A percentile compares a stretch with the other conserved stretches of the same genome.
Conservation (phyloP, 2,113 vertebrate genomes). For the Nannobrachium achirus region DNA sequence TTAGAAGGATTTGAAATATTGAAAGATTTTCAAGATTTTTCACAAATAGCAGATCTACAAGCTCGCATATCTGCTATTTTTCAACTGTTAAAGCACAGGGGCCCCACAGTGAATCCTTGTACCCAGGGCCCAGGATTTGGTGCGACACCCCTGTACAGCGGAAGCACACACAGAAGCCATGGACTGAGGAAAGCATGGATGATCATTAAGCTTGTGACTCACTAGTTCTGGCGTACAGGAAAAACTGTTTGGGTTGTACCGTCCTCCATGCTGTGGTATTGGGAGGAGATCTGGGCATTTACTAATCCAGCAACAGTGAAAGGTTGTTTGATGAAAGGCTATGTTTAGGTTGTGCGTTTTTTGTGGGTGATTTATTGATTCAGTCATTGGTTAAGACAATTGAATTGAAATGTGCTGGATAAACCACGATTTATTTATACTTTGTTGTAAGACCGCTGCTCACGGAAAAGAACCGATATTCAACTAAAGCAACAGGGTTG, state of each 20-base stretch:
- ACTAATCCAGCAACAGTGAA: slow-evolving; percentile 39
- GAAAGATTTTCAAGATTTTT: too few species aligned
- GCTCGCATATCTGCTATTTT: too few species aligned
- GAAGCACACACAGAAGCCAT: slow-evolving; percentile 7
- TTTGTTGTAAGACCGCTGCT: too few species aligned
- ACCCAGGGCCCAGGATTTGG: too few species aligned
- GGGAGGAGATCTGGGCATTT: slow-evolving; percentile 54
- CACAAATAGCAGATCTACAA: too few species aligned
- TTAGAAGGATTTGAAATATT: too few species aligned
- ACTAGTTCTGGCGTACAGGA: slow-evolving; percentile 38
- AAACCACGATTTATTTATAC: slow-evolving; percentile 22
- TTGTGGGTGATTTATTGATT: slow-evolving; percentile 33
- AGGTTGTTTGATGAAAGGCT: slow-evolving; percentile 27
- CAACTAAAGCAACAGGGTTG: too few species aligned
- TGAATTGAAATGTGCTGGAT: slow-evolving; percentile 38
- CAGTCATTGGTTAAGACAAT: slow-evolving; percentile 15
- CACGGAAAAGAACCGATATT: too few species aligned
- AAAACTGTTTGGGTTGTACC: slow-evolving; percentile 33
- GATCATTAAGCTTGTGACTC: slow-evolving; percentile 44
- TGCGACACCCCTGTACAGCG: neutral
- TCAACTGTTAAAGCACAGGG: too few species aligned
- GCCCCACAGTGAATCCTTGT: too few species aligned
- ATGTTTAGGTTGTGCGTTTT: slow-evolving; percentile 27
- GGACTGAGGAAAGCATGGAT: slow-evolving; percentile 24
- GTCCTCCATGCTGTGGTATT: slow-evolving; percentile 50